A percentile compares a stretch with the other conserved stretches of the same genome.
These are phyloP conservation scores for Dyspetes luteomarginatus DNA, from an alignment of 2,888 invertebrate species.

Conservation along the genomic window DNA sequence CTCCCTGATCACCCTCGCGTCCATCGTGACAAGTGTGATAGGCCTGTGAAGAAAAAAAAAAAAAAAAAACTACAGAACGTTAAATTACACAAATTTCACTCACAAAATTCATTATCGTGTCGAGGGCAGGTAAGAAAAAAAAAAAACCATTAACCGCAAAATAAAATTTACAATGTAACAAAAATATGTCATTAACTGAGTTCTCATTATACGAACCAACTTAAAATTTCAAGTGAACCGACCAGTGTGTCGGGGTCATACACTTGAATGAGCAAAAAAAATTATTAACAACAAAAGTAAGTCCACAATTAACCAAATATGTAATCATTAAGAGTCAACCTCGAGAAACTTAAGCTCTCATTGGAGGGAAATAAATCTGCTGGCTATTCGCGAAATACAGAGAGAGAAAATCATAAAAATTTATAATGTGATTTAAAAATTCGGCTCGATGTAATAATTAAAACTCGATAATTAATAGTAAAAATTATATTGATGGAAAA, in stretches of 20 bases:
- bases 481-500: slow-evolving; percentile 8
- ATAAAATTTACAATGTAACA: slow-evolving; percentile 8
- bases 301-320: slow-evolving; percentile 11
- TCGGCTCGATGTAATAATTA: slow-evolving; percentile 3
- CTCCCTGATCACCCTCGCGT: slow-evolving; percentile 92
- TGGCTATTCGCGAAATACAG: neutral
- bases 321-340: slow-evolving; percentile 12
- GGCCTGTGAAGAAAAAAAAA: slow-evolving; percentile 85
- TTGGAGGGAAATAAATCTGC: neutral
- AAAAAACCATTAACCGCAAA: neutral
- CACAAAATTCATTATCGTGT: neutral
- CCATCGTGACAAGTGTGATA: slow-evolving; percentile 95
- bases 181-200: slow-evolving; percentile 21
- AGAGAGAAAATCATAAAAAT: neutral
- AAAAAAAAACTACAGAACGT: neutral
- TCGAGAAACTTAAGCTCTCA: neutral
- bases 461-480: slow-evolving; percentile 16
- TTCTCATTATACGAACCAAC: too few species aligned
- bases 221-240: too few species aligned
- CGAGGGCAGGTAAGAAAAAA: neutral
- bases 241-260: too few species aligned
- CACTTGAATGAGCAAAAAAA: neutral
- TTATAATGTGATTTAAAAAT: slow-evolving; percentile 27
- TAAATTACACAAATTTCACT: neutral
- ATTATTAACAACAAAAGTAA: slow-evolving; percentile 1